Evolutionary conservation across 2,113 vertebrate species (phyloP).

Genomic region (Microtus montanus): DNA sequence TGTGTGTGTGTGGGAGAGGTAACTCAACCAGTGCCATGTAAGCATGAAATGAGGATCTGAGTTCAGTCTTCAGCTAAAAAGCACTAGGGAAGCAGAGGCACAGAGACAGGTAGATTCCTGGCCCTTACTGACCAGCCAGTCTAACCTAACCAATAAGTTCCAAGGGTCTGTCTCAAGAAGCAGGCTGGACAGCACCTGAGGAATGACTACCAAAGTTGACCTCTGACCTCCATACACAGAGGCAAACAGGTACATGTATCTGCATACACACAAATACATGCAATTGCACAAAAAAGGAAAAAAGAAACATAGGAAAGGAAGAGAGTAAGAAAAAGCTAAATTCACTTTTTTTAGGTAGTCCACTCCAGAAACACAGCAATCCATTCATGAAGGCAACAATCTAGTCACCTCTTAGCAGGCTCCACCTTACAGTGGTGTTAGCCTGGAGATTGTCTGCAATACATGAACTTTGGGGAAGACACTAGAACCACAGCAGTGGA

Average conservation of each 20-base stretch:
- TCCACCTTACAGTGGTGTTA: neutral
- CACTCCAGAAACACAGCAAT: neutral
- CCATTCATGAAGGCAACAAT: neutral
- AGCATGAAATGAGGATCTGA: neutral
- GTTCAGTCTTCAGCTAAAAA: neutral
- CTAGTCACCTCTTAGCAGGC: neutral
- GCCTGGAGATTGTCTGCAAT: neutral
- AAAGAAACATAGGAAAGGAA: neutral
- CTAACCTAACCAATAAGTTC: neutral
- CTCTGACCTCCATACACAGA: neutral
- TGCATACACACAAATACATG: no score
- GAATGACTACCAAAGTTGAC: neutral
- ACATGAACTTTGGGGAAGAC: neutral
- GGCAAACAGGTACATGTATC: neutral
- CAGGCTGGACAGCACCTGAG: neutral
- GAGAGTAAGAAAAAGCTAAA: neutral
- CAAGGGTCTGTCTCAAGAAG: neutral
- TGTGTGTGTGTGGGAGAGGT: neutral
- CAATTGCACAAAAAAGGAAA: neutral
- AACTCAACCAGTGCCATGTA: neutral
- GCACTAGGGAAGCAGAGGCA: neutral
- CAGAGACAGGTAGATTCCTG: neutral
- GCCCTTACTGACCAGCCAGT: neutral
- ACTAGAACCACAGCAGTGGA: neutral
- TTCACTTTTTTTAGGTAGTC: neutral